Evolutionary conservation across 2,888 invertebrate genomes (phyloP), one percentile per base, ranked within the genome.

Genomic region (Orthonychiurus folsomi): DNA sequence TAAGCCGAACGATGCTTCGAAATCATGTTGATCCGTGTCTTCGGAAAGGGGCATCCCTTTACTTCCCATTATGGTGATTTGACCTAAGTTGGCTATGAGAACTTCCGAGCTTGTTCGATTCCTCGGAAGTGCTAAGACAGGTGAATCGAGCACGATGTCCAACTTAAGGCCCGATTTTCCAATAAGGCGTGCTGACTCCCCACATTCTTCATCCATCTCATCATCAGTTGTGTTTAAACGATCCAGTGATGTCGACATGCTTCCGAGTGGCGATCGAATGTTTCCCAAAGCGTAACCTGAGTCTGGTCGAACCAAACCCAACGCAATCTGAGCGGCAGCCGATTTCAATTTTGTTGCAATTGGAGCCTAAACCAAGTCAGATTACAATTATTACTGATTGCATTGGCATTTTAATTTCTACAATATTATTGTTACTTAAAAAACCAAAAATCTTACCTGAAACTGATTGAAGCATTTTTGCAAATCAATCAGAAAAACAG

Each of bases 271-370:
- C 5, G 71, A 67, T 2, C 68, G 64, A 50, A 63, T 69, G 2
- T 59, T 58, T 15, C 53, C 56, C 27, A 67, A 69, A 76, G 77
- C 85, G 84, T 25, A 87, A 85, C 71, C 88, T 87, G 2, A 59
- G n/a, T 72, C 69, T 61, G 66, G 67, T 15, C 69, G 54, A 2
- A 90, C 89, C 63, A 95, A 82, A 0, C 90, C 92, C 65, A 89
- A 84, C 25, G 95, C 95, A 85, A 95, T 90, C 78, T 94, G 93
- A 0, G 92, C 88, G 47, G 95, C 95, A 60, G 93, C 94, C 61
- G 87, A 86, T 70, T 88, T 87, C 72, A 95, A 87, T 59, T 92
- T 89, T 60, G 86, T 82, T 18, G 92, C 91, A 69, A 69, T 53
- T 28, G 71, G 69, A 50, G 68, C 67, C 63, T 69, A 27, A 12